These are phyloP conservation scores for Leucozona laternaria DNA, from an alignment of 2,888 invertebrate species.

Conservation along the genomic window DNA sequence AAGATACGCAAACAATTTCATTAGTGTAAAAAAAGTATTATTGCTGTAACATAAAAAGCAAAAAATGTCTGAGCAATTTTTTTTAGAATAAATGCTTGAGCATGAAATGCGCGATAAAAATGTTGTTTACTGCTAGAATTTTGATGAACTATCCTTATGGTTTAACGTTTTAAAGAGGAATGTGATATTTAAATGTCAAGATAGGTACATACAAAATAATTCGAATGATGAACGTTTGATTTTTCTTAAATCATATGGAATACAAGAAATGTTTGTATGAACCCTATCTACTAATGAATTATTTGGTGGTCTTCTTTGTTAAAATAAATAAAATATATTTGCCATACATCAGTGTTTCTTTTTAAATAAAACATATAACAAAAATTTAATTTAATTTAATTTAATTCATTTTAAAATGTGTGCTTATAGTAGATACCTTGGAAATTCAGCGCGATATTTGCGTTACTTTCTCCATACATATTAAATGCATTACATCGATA, in stretches of 20 bases:
- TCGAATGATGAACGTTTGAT: not conserved
- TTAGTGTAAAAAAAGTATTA: conserved; percentile 54
- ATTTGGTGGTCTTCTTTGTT: conserved; percentile 59
- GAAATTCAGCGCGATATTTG: conserved; percentile 99
- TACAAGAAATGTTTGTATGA: not conserved
- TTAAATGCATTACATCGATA: conserved; percentile 99
- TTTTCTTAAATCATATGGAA: not conserved
- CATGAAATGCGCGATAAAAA: conserved; percentile 52
- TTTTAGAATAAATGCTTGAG: conserved; percentile 49
- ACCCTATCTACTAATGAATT: conserved; percentile 54
- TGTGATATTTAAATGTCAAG: not conserved
- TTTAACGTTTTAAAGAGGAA: not conserved
- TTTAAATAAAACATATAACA: conserved; percentile 10
- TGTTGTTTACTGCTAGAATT: conserved; percentile 53
- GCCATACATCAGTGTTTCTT: conserved; percentile 1
- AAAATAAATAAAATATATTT: conserved; percentile 19
- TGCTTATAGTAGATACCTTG: conserved; percentile 88
- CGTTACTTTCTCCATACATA: conserved; percentile 99
- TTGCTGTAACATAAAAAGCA: conserved; percentile 61
- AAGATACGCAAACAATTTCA: conserved; percentile 64
- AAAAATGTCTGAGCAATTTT: conserved; percentile 42
- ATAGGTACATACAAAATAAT: not conserved
- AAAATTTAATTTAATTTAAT: not conserved
- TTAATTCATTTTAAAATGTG: conserved; percentile 22
- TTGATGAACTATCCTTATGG: conserved; percentile 21